These are phyloP conservation scores for Esox lucius DNA, from an alignment of 2,797 vertebrate species.

Conservation along the genomic window DNA sequence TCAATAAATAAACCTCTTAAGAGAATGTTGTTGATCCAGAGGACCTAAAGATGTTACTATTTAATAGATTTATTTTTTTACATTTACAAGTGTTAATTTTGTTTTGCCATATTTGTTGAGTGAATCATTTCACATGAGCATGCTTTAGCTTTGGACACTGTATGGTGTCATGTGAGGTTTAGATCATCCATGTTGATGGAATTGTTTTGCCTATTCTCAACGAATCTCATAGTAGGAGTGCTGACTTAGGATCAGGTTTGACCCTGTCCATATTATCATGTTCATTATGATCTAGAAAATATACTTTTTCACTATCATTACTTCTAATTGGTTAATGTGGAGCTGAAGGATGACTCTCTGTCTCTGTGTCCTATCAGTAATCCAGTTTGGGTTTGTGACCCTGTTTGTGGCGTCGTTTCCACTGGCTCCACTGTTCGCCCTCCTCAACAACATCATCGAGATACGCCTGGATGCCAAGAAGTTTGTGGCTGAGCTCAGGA, in stretches of 20 bases:
- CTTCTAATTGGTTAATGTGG: not conserved
- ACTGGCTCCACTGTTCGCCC: slow-evolving; percentile 91
- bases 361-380: slow-evolving; percentile 77
- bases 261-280: not conserved
- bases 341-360: slow-evolving; percentile 3
- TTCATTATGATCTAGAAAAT: not conserved
- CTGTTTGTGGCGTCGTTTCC: slow-evolving; percentile 97
- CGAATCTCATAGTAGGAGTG: not conserved
- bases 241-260: not conserved
- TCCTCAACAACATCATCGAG: slow-evolving; percentile 98
- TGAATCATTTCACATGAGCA: not conserved
- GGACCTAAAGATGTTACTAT: not conserved
- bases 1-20: not conserved
- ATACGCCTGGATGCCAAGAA: slow-evolving; percentile 98
- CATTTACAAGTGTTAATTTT: not conserved
- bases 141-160: not conserved
- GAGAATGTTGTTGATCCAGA: not conserved
- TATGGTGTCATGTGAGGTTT: not conserved
- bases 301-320: not conserved
- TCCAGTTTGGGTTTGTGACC: slow-evolving; percentile 98
- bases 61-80: not conserved
- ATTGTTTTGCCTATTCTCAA: not conserved
- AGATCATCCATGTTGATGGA: not conserved
- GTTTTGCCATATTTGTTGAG: not conserved
- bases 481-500: slow-evolving; percentile 90